Base-by-base conservation (phyloP, 2,113 vertebrate genomes). In the Excalfactoria chinensis region DNA sequence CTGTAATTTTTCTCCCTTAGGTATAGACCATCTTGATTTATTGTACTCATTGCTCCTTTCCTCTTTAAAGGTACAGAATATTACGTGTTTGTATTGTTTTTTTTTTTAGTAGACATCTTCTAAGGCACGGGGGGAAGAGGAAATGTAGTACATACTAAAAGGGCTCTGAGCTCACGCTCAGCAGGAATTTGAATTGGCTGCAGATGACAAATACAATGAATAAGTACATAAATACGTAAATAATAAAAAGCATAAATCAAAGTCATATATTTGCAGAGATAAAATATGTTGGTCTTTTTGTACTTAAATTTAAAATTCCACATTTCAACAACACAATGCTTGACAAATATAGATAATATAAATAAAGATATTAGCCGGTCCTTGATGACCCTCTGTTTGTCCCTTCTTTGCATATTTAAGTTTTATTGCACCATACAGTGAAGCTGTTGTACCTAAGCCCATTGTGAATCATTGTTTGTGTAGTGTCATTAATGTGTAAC, bases 341-440 rank as follows among this genome's bases (percentile, higher is more conserved):
- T 28, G 32, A 63, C 2, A 13, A 87, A 48, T 34, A 81, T 23
- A 49, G 22, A 23, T 23, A 23, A 48, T 14, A 82, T 72, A 91
- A 91, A 68, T 49, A 72, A 80, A 86, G 4, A 2, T 62, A 86
- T 88, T 41, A 91, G 16, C 48, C 72, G 55, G 25, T 63, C 89
- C 51, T 93, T 76, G 23, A 83, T 55, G 59, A 86, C 64, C 20
- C 5, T 55, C 46, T 16, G 66, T 77, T 90, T 90, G 44, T 64
- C 43, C 64, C 41, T 81, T 60, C 68, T 90, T 70, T 59, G 66
- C 75, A 79, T 72, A 68, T 82, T 94, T 86, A 93, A 90, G 80
- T 66, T 95, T 49, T 21, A 62, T 70, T 90, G 67, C 78, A 63
- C 63, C 56, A 92, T 82, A 19, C 64, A 88, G 13, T 32, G 75